Percentiles rank a stretch among this genome's conserved stretches.
Conservation (phyloP, 2,113 vertebrate genomes). For the Romanogobio albipinnatus region DNA sequence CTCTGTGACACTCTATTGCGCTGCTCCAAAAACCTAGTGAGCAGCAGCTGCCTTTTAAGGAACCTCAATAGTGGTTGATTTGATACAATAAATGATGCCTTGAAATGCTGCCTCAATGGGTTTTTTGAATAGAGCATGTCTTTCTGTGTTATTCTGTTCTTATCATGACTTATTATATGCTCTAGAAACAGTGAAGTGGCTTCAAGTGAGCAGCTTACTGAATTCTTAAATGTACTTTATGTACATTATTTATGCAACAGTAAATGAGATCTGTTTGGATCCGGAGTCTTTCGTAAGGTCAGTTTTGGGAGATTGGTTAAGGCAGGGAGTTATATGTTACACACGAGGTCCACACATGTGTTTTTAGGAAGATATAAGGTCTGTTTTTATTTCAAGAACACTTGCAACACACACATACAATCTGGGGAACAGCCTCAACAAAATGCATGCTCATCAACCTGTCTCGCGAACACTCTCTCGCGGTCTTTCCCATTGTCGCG, state of each 20-base stretch:
- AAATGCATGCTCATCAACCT: too few species aligned
- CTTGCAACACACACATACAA: too few species aligned
- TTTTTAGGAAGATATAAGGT: too few species aligned
- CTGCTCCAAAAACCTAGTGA: not conserved
- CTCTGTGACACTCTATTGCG: not conserved
- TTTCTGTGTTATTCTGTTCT: not conserved
- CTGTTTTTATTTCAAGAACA: too few species aligned
- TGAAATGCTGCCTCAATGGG: not conserved
- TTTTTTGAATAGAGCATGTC: not conserved
- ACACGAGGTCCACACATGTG: too few species aligned
- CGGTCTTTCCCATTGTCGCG: too few species aligned
- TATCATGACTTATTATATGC: slow-evolving; percentile 5
- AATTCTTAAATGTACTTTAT: not conserved
- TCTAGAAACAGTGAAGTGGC: not conserved
- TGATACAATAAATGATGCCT: not conserved
- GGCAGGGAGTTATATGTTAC: not conserved
- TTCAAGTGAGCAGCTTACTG: not conserved
- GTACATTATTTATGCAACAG: not conserved
- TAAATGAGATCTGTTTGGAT: not conserved
- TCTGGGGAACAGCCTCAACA: too few species aligned
- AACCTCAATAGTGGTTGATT: not conserved
- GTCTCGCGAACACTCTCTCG: too few species aligned
- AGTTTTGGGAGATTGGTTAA: slow-evolving; percentile 14
- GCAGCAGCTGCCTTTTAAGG: slow-evolving; percentile 1
- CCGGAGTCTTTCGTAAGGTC: not conserved